Evolutionary conservation across 2,797 vertebrate genomes (phyloP).

Genomic region (Siniperca scherzeri): DNA sequence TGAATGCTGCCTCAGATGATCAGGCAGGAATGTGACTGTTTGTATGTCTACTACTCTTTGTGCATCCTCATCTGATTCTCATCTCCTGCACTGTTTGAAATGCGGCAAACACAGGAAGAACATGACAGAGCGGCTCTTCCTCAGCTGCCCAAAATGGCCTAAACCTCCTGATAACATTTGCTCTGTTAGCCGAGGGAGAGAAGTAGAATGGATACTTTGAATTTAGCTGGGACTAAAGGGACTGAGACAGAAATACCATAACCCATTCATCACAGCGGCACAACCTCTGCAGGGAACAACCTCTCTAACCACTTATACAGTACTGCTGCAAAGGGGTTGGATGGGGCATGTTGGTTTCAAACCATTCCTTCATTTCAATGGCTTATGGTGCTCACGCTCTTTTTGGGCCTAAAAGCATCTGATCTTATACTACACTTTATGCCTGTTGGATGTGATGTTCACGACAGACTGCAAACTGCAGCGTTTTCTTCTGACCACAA

Average conservation of each 20-base stretch:
- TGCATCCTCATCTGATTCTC: constrained; percentile 33
- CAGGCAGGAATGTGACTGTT: neutral
- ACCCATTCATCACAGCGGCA: constrained; percentile 53
- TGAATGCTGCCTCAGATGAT: constrained; percentile 20
- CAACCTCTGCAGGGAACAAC: constrained; percentile 47
- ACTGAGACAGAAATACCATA: constrained; percentile 48
- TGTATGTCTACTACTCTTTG: constrained; percentile 24
- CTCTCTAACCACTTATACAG: constrained; percentile 48
- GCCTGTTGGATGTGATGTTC: constrained; percentile 11
- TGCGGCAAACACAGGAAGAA: neutral
- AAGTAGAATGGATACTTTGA: constrained; percentile 39
- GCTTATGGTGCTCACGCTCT: constrained; percentile 18
- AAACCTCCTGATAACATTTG: constrained; percentile 32
- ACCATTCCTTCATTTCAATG: constrained; percentile 37
- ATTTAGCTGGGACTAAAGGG: constrained; percentile 28
- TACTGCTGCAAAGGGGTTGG: constrained; percentile 28
- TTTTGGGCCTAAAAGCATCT: constrained; percentile 20
- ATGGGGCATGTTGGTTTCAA: constrained; percentile 39
- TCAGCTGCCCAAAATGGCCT: constrained; percentile 27
- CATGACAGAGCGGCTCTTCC: constrained; percentile 31
- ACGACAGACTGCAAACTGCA: constrained; percentile 6
- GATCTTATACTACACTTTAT: neutral
- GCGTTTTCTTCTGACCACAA: neutral
- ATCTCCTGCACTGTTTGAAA: constrained; percentile 33
- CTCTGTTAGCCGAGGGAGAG: constrained; percentile 7